Evolutionary conservation across 2,113 vertebrate genomes (phyloP).

Genomic region (Sitta europaea): DNA sequence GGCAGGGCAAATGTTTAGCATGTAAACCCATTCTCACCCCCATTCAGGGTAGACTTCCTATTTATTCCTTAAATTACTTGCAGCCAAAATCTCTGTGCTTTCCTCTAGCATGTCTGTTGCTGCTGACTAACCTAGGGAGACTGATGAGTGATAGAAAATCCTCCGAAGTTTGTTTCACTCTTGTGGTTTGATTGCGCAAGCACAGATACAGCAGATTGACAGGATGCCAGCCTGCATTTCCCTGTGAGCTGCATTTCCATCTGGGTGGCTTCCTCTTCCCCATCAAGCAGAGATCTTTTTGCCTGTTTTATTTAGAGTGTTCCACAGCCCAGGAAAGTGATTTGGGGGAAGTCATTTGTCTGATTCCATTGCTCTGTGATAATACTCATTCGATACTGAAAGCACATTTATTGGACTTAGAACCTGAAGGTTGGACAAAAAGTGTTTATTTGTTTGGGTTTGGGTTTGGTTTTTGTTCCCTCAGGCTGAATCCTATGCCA

Average conservation of each 20-base stretch:
- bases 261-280: background rate
- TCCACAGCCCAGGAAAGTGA: rapidly evolving
- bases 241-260: background rate
- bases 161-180: background rate
- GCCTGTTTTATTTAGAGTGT: background rate
- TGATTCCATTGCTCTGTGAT: background rate
- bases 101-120: background rate
- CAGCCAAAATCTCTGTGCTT: background rate
- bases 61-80: background rate
- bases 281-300: background rate
- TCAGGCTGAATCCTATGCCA: background rate
- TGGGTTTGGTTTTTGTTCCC: background rate
- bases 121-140: background rate
- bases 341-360: background rate
- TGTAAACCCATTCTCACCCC: background rate
- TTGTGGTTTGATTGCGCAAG: background rate
- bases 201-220: background rate
- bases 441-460: background rate
- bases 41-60: background rate
- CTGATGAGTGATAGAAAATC: background rate
- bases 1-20: background rate
- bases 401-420: background rate
- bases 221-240: background rate
- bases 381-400: background rate
- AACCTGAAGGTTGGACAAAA: background rate